Conservation (phyloP, 1,140 invertebrate genomes). For the Drosophila mauritiana region DNA sequence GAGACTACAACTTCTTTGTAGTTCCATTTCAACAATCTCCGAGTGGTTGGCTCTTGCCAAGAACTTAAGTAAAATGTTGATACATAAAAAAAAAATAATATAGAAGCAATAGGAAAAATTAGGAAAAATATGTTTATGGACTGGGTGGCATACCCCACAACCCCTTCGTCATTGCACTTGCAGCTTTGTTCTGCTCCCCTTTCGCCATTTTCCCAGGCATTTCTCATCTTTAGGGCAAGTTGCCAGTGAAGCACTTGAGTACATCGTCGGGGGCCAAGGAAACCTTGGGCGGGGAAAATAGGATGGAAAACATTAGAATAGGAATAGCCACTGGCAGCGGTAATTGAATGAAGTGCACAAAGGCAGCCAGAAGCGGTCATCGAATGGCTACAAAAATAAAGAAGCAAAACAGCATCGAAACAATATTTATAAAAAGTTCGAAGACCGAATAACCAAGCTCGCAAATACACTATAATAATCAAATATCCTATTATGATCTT, state of each 20-base stretch:
- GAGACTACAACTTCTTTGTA: constrained; percentile 49
- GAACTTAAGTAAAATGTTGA: constrained; percentile 37
- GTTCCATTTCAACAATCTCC: constrained; percentile 47
- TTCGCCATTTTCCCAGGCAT: constrained; percentile 1
- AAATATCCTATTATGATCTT: no score
- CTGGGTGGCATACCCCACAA: background rate
- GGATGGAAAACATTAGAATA: constrained; percentile 50
- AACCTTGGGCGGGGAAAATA: background rate
- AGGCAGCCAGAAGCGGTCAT: constrained; percentile 60
- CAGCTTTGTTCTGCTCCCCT: constrained; percentile 25
- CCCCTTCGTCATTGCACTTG: constrained; percentile 27
- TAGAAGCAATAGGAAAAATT: constrained; percentile 59
- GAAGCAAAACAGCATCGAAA: background rate
- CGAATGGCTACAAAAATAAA: constrained; percentile 35
- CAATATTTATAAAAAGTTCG: background rate
- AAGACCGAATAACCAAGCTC: background rate
- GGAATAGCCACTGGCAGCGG: constrained; percentile 71
- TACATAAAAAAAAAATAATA: constrained; percentile 42
- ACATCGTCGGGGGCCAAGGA: constrained; percentile 36
- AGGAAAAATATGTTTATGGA: constrained; percentile 44
- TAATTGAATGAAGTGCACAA: constrained; percentile 75
- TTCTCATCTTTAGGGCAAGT: constrained; percentile 63
- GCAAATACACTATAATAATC: constrained; percentile 1
- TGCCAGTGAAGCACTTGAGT: constrained; percentile 76
- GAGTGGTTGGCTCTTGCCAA: constrained; percentile 42